Percentiles rank a stretch among this genome's conserved stretches.
phyloP scores from a whole-genome alignment of 2,888 invertebrate genomes.

The Andricus curvator region DNA sequence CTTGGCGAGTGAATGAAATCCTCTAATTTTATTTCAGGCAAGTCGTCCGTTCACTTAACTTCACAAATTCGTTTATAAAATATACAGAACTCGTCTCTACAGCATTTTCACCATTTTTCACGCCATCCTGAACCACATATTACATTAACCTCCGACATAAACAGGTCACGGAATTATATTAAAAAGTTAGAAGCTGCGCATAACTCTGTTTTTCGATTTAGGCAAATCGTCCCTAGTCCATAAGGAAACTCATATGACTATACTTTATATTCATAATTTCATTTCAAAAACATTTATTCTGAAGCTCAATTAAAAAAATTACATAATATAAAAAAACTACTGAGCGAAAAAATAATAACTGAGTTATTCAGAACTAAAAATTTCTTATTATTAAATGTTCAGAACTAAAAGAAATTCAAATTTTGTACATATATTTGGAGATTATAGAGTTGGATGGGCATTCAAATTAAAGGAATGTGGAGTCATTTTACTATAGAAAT shows the following conservation, averaged over 20 bases:
- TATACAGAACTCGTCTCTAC: background rate
- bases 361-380: too few relatives aligned
- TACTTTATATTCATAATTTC: background rate
- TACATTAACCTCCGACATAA: background rate
- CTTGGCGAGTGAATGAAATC: conserved; percentile 6
- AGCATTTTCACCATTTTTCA: background rate
- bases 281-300: background rate
- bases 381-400: too few relatives aligned
- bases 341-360: too few relatives aligned
- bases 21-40: conserved; percentile 12
- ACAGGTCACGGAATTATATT: background rate
- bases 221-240: background rate
- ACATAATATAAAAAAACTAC: too few relatives aligned
- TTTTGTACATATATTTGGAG: too few relatives aligned
- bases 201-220: background rate
- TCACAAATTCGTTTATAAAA: conserved; percentile 23
- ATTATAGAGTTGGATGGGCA: too few relatives aligned
- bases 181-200: background rate
- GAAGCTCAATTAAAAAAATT: background rate
- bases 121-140: background rate
- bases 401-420: too few relatives aligned
- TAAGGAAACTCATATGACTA: background rate
- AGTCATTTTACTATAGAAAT: too few relatives aligned
- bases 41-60: background rate
- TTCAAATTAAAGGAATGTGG: too few relatives aligned